Evolutionary conservation across 2,888 invertebrate species (phyloP), one percentile per base, ranked within the genome.

Genomic region (Caradrina clavipalpis): DNA sequence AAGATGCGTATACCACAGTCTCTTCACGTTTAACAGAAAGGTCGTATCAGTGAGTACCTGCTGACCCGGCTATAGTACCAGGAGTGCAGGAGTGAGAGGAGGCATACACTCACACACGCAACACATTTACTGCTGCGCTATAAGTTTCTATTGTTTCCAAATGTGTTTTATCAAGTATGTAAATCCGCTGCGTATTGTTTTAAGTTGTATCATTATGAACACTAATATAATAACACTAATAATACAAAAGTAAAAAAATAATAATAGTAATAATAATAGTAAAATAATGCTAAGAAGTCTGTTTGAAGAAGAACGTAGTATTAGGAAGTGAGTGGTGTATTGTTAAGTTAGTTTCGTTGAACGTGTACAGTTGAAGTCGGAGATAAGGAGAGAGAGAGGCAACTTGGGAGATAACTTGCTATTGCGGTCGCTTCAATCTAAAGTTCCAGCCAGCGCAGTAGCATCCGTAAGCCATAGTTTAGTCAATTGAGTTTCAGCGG

Each of bases 361-460:
- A 55, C 51, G 42, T 22, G 17, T 45, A 17, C 42, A 57, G 39
- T 49, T 47, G 39, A 57, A 76, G 13, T 39, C 11, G 31, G 17
- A 31, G 26, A 42, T 39, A 11, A 49, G 47, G 42, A 42, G 5
- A 39, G n/a, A n/a, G n/a, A n/a, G n/a, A n/a, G n/a, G n/a, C n/a
- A n/a, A n/a, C n/a, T n/a, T n/a, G n/a, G 47, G 42, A 42, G 5
- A 39, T 22, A 21, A 69, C 47, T 58, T 69, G 49, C 31, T 57
- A 57, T 76, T 69, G 76, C 21, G 53, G 57, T 57, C 31, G 22
- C 21, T 57, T 53, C 51, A 69, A 76, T 69, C 53, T 45, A 13
- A 58, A 75, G 57, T 72, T 57, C 22, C 22, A 50, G 50, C 35
- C 54, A 66, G 15, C 53, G 39, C 6, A 49, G 66, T n/a, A 47